phyloP scores from a whole-genome alignment of 35 echinoderm and acorn worm species.

The Lytechinus pictus region DNA sequence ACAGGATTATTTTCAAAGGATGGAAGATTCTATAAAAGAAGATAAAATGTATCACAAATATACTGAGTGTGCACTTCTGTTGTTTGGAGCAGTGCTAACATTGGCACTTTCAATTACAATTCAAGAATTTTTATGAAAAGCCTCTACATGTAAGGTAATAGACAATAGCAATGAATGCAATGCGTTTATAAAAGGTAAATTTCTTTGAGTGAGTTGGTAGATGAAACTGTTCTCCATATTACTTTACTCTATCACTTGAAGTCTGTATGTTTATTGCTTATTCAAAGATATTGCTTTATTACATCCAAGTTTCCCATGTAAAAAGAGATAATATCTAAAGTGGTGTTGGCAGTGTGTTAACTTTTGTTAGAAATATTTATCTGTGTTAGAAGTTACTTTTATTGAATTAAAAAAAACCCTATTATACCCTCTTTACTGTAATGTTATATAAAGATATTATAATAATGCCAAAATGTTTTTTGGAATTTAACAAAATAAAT shows the following conservation, averaged over 20 bases:
- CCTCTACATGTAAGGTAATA: not conserved
- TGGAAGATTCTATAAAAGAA: not conserved
- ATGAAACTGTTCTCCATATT: not conserved
- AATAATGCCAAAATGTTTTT: too few species aligned
- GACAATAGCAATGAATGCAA: not conserved
- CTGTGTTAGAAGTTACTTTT: too few species aligned
- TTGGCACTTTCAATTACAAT: not conserved
- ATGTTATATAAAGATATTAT: too few species aligned
- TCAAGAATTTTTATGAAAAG: not conserved
- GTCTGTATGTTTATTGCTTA: not conserved
- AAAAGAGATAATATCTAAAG: not conserved
- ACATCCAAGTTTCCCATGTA: not conserved
- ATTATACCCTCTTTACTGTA: too few species aligned
- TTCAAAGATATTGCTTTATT: not conserved
- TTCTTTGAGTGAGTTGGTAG: not conserved
- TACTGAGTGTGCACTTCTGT: not conserved
- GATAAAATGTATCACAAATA: not conserved
- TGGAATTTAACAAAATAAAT: too few species aligned
- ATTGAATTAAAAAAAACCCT: too few species aligned
- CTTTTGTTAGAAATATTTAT: too few species aligned
- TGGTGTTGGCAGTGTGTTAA: too few species aligned
- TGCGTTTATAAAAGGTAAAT: not conserved
- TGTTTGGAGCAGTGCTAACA: not conserved
- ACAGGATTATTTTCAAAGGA: not conserved
- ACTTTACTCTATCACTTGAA: not conserved